Evolutionary conservation across 2,888 invertebrate genomes (phyloP).

Genomic region (Keiferia lycopersicella): DNA sequence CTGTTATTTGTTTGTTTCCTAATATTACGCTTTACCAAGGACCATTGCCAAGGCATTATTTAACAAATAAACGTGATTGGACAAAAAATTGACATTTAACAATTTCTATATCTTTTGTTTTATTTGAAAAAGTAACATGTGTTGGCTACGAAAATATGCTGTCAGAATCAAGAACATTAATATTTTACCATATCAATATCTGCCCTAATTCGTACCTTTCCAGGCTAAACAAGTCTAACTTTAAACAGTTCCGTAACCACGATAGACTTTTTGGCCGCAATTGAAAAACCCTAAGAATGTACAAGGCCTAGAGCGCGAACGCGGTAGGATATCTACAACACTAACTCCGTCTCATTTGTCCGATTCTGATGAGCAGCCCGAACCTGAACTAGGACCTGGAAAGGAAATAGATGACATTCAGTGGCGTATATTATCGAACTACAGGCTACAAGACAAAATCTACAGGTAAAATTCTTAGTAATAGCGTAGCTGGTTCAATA

Average conservation of each 20-base stretch:
- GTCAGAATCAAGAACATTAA: not conserved
- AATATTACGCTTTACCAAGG: no score
- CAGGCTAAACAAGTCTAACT: slow-evolving; percentile 8
- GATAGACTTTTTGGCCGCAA: slow-evolving; percentile 43
- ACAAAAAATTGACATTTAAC: no score
- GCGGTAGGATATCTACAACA: slow-evolving; percentile 42
- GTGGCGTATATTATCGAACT: no score
- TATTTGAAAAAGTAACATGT: no score
- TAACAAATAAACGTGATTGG: no score
- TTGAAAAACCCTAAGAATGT: slow-evolving; percentile 29
- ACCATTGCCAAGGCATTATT: no score
- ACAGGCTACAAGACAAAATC: no score
- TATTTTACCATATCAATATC: not conserved
- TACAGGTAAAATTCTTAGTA: no score
- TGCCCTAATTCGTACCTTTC: not conserved
- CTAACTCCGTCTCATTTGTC: slow-evolving; percentile 60
- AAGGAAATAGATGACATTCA: slow-evolving; percentile 28
- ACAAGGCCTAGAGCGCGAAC: slow-evolving; percentile 40
- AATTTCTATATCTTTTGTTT: no score
- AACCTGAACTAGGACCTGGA: slow-evolving; percentile 82
- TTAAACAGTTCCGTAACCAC: slow-evolving; percentile 23
- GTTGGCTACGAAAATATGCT: no score
- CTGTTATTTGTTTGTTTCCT: no score
- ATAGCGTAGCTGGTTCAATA: no score
- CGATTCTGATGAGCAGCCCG: slow-evolving; percentile 83